These are phyloP conservation scores for Meriones psammophilus DNA, from an alignment of 2,797 vertebrate species.

Conservation along the genomic window DNA sequence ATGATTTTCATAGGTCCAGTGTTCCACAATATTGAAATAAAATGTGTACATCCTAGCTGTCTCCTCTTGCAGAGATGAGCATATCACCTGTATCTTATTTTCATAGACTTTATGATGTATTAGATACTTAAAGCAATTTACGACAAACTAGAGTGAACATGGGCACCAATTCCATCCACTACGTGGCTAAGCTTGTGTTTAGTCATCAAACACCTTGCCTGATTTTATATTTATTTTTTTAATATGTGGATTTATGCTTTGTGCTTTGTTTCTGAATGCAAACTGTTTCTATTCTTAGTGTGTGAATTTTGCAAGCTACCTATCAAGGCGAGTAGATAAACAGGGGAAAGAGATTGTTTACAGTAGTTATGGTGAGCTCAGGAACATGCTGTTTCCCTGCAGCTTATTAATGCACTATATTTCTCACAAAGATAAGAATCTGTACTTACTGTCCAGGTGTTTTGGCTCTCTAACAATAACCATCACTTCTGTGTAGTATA, in stretches of 20 bases:
- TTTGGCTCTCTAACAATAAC: background rate
- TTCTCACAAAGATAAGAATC: constrained; percentile 6
- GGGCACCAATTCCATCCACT: background rate
- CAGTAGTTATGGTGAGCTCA: background rate
- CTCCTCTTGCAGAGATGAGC: background rate
- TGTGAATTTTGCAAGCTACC: background rate
- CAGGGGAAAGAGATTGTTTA: background rate
- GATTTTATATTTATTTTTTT: constrained; percentile 33
- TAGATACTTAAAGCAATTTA: background rate
- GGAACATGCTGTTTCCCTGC: background rate
- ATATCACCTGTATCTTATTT: background rate
- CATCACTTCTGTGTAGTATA: background rate
- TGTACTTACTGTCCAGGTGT: background rate
- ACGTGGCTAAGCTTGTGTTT: background rate
- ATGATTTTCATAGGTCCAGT: constrained; percentile 7
- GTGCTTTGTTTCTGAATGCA: background rate
- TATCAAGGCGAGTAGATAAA: background rate
- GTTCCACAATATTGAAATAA: constrained; percentile 29
- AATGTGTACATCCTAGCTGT: constrained; percentile 15
- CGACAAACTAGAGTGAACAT: background rate
- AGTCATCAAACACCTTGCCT: background rate
- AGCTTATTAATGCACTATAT: constrained; percentile 3
- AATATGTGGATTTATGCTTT: background rate
- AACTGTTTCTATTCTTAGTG: background rate
- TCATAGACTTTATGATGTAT: background rate